A percentile compares a stretch with the other conserved stretches of the same genome.
phyloP scores from a whole-genome alignment of 2,888 invertebrate species.

The Leptinotarsa juncta region DNA sequence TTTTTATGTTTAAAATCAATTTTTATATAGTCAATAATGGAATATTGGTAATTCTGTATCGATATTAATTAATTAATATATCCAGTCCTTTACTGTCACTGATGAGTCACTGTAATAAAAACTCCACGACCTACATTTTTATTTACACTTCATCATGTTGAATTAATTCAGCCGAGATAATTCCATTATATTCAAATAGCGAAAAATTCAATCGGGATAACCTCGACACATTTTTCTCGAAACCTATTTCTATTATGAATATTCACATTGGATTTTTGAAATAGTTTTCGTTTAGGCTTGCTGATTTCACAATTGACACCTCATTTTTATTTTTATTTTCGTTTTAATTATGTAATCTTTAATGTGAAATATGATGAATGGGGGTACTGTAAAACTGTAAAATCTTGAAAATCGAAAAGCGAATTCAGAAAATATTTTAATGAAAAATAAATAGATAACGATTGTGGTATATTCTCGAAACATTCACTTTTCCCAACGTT shows the following conservation, averaged over 20 bases:
- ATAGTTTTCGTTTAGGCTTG: not conserved
- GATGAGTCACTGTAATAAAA: constrained; percentile 15
- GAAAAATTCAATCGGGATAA: constrained; percentile 30
- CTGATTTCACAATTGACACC: not conserved
- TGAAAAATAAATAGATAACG: too few species aligned
- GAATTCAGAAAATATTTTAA: too few species aligned
- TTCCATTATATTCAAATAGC: constrained; percentile 41
- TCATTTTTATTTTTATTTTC: not conserved
- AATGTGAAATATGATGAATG: too few species aligned
- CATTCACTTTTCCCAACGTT: too few species aligned
- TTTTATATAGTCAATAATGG: not conserved
- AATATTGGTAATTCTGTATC: not conserved
- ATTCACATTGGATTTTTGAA: constrained; percentile 15
- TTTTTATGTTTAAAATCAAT: not conserved
- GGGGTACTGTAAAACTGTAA: too few species aligned
- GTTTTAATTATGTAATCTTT: too few species aligned
- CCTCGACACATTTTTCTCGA: constrained; percentile 38
- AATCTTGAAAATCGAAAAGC: too few species aligned
- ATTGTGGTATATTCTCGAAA: too few species aligned
- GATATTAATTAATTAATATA: not conserved
- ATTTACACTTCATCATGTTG: constrained; percentile 37
- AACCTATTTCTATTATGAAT: constrained; percentile 30
- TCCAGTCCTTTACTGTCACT: not conserved
- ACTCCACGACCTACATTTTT: constrained; percentile 38
- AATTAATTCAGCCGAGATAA: constrained; percentile 41